Conservation (phyloP, 2,888 invertebrate species). For the Plebejus anna region DNA sequence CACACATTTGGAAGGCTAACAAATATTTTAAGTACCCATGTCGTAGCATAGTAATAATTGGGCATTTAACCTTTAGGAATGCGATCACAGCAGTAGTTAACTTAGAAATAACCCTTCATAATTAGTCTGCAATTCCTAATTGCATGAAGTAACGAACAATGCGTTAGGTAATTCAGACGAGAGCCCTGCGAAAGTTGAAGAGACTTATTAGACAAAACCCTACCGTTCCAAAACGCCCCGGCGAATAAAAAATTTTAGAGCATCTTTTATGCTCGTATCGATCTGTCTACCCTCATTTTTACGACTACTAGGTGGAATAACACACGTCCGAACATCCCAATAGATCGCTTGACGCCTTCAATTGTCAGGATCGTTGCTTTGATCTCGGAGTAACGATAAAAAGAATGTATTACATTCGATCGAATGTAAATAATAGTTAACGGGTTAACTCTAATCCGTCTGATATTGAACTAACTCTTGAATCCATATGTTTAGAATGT, state of each 20-base stretch:
- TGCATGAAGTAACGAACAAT: slow-evolving; percentile 9
- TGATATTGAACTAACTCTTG: background rate
- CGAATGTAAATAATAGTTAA: background rate
- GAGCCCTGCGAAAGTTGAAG: background rate
- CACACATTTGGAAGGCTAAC: background rate
- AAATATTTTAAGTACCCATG: background rate
- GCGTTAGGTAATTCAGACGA: slow-evolving; percentile 18
- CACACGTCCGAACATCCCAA: background rate
- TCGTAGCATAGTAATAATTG: background rate
- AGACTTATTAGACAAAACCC: slow-evolving; percentile 22
- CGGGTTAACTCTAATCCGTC: background rate
- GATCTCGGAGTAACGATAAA: background rate
- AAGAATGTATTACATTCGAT: slow-evolving; percentile 8
- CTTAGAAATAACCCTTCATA: background rate
- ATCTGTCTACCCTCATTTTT: slow-evolving; percentile 20
- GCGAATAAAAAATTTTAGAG: slow-evolving; percentile 1
- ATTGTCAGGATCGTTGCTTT: slow-evolving; percentile 9
- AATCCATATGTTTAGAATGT: background rate
- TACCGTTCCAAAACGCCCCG: background rate
- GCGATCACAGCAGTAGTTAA: background rate
- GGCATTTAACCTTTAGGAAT: background rate
- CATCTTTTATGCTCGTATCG: background rate
- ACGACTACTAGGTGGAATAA: slow-evolving; percentile 15
- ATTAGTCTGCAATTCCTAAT: slow-evolving; percentile 7
- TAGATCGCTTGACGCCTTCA: background rate